Conservation (phyloP, 1,140 invertebrate species). For the Andricus grossulariae region DNA sequence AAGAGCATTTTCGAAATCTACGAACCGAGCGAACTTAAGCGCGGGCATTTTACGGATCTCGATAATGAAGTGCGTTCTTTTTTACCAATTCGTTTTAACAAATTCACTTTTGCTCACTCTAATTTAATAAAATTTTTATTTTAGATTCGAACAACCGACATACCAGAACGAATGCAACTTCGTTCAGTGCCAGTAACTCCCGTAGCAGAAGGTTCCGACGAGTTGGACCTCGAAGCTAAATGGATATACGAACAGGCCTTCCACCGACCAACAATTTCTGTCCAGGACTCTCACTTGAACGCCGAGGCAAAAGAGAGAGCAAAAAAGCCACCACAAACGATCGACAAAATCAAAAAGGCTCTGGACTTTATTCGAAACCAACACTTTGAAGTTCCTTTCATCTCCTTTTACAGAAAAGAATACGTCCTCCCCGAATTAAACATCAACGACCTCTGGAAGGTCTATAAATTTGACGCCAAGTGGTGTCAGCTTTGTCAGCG, state of each 20-base stretch:
- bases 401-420: constrained; percentile 99
- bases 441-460: constrained; percentile 97
- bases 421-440: constrained; percentile 96
- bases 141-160: constrained; percentile 89
- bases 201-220: constrained; percentile 88
- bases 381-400: constrained; percentile 97
- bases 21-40: constrained; percentile 97
- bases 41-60: constrained; percentile 95
- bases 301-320: constrained; percentile 77
- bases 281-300: constrained; percentile 81
- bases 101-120: constrained; percentile 6
- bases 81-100: constrained; percentile 31
- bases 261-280: constrained; percentile 86
- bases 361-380: constrained; percentile 97
- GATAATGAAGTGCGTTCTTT: constrained; percentile 87
- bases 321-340: constrained; percentile 80
- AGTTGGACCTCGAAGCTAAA: constrained; percentile 95
- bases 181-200: constrained; percentile 90
- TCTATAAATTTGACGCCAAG: constrained; percentile 97
- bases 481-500: constrained; percentile 95
- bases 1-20: constrained; percentile 97
- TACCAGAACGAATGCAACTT: constrained; percentile 95
- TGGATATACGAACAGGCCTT: constrained; percentile 99
- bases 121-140: constrained; percentile 37
- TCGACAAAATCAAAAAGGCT: constrained; percentile 94